Evolutionary conservation across 2,113 vertebrate genomes (phyloP), one percentile per base, ranked within the genome.

Genomic region (Dermatemys mawii): DNA sequence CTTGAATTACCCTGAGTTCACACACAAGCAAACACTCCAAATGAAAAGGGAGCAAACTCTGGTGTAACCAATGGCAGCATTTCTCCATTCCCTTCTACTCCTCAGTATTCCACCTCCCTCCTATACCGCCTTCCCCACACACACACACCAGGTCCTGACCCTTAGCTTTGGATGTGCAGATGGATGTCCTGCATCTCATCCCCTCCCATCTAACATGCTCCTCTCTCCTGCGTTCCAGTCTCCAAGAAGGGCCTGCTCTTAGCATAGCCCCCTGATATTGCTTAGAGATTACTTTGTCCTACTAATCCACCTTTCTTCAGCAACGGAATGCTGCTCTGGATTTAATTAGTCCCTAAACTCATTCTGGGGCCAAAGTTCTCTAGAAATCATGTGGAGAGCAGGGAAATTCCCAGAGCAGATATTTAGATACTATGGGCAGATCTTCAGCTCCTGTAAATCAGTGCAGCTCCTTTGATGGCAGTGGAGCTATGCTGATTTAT

Each of bases 201-300:
- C n/a, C n/a, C 63, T 22, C 8, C 10, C 24, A 38, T 67, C 50
- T 82, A 26, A 5, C 26, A 53, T 21, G 27, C 9, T 85, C 24
- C 6, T 83, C 7, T 75, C 54, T 8, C 19, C 8, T 83, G 35
- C 21, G 17, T 55, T 83, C 10, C 3, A 26, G 24, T 48, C 81
- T 78, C 54, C 0, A 0, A 21, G 14, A 2, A 60, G n/a, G 12
- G 9, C 7, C 3, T 88, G 35, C 19, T 41, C 67, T 32, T 53
- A 35, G 1, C 1, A 6, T 3, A 8, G 84, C 57, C 13, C 70
- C 24, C 11, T 76, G 2, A 54, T 89, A 46, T 38, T 8, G 6
- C 29, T 70, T 35, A 53, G 82, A 84, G 32, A 60, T 80, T 70
- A 9, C 17, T 11, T 93, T 41, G 5, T 79, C 49, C 9, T 60